Percentiles rank a stretch among this genome's conserved stretches.
These are phyloP conservation scores for Micronycteris hirsuta DNA, from an alignment of 2,113 vertebrate species.

Conservation along the genomic window DNA sequence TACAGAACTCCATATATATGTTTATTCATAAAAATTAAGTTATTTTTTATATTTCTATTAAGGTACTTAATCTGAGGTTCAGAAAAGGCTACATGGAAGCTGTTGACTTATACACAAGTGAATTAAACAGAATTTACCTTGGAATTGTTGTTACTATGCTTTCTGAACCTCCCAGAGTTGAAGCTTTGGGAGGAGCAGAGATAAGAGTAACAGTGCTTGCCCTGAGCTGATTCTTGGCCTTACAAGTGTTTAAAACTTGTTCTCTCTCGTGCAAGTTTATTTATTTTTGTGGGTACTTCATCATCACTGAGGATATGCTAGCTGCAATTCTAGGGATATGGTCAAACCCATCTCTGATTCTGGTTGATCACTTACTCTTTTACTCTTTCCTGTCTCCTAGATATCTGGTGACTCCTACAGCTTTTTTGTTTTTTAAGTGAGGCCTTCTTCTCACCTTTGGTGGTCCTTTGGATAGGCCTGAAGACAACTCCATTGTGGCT, in stretches of 20 bases:
- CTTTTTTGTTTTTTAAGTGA: not conserved
- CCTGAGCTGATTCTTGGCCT: not conserved
- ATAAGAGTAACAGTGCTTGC: not conserved
- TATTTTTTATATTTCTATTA: not conserved
- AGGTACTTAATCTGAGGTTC: not conserved
- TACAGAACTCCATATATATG: not conserved
- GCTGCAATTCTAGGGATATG: not conserved
- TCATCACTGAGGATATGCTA: not conserved
- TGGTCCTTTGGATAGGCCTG: not conserved
- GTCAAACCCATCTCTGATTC: not conserved
- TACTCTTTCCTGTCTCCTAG: not conserved
- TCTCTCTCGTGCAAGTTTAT: not conserved
- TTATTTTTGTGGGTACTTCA: not conserved
- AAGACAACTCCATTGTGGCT: no score
- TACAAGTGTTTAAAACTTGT: not conserved
- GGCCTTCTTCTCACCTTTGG: not conserved
- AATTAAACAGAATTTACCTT: not conserved
- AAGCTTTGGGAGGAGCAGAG: not conserved
- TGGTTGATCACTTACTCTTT: not conserved
- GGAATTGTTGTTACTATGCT: not conserved
- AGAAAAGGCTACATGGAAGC: not conserved
- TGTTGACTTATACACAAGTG: not conserved
- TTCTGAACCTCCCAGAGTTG: not conserved
- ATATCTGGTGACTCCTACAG: not conserved
- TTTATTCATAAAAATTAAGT: not conserved